phyloP scores from a whole-genome alignment of 2,113 vertebrate genomes.

The Willisornis vidua region DNA sequence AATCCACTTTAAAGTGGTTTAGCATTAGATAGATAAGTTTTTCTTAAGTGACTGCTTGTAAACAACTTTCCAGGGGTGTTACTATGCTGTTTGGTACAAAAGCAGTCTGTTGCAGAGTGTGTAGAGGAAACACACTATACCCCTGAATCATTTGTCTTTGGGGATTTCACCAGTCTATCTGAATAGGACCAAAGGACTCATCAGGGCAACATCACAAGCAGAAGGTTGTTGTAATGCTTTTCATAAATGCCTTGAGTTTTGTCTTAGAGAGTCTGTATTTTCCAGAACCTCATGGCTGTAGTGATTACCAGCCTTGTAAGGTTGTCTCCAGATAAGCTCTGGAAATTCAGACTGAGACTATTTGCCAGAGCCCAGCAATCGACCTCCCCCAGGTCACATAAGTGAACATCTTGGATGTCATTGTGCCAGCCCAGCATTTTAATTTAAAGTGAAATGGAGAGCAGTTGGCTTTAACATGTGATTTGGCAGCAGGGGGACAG shows the following conservation, averaged over 20 bases:
- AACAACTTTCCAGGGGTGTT: not conserved
- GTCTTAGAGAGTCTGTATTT: not conserved
- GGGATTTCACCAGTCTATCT: not conserved
- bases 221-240: not conserved
- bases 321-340: not conserved
- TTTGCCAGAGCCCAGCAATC: not conserved
- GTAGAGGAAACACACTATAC: not conserved
- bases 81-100: not conserved
- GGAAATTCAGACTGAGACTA: slow-evolving; percentile 7
- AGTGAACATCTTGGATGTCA: slow-evolving; percentile 13
- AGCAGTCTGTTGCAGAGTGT: not conserved
- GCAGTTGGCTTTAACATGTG: slow-evolving; percentile 24
- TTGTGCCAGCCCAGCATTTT: not conserved
- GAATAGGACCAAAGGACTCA: not conserved
- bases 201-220: not conserved
- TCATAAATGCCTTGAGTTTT: not conserved
- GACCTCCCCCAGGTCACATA: not conserved
- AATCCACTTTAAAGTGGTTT: not conserved
- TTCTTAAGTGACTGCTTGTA: not conserved
- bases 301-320: not conserved
- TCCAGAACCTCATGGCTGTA: not conserved
- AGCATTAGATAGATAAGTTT: not conserved
- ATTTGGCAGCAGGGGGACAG: slow-evolving; percentile 18
- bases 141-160: not conserved
- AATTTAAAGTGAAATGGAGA: slow-evolving; percentile 18